phyloP scores from a whole-genome alignment of 2,888 invertebrate species.

The Stramonita haemastoma region DNA sequence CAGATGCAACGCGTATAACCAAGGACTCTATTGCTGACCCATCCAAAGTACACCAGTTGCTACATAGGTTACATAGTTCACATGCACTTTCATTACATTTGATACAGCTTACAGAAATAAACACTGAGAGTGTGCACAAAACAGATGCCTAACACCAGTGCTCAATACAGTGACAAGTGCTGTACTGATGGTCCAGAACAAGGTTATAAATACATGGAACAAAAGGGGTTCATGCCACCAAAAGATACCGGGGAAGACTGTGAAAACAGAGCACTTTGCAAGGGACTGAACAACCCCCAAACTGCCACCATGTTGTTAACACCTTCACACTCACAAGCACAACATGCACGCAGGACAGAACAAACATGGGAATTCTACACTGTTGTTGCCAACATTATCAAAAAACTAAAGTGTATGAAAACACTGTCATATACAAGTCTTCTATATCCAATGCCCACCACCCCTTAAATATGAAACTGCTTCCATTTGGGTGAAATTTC shows the following conservation, averaged over 20 bases:
- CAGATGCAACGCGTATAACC: no score
- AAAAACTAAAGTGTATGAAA: no score
- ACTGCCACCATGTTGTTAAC: background rate
- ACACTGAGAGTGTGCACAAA: background rate
- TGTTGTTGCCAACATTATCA: no score
- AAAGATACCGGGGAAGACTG: background rate
- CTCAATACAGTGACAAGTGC: background rate
- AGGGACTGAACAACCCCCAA: background rate
- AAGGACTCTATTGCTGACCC: no score
- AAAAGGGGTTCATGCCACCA: background rate
- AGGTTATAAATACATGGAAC: background rate
- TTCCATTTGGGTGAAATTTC: no score
- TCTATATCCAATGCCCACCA: no score
- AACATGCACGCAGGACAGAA: slow-evolving; percentile 5
- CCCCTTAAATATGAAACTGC: no score
- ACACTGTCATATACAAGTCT: no score
- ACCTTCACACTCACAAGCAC: background rate
- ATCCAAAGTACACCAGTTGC: no score
- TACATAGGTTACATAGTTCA: no score
- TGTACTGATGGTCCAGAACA: background rate
- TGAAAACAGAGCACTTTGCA: no score
- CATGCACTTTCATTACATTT: no score
- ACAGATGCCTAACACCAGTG: background rate
- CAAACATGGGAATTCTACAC: background rate
- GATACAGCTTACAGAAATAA: background rate